Percentiles rank a stretch among this genome's conserved stretches.
These are phyloP conservation scores for Prinia subflava DNA, from an alignment of 2,113 vertebrate species.

Conservation along the genomic window DNA sequence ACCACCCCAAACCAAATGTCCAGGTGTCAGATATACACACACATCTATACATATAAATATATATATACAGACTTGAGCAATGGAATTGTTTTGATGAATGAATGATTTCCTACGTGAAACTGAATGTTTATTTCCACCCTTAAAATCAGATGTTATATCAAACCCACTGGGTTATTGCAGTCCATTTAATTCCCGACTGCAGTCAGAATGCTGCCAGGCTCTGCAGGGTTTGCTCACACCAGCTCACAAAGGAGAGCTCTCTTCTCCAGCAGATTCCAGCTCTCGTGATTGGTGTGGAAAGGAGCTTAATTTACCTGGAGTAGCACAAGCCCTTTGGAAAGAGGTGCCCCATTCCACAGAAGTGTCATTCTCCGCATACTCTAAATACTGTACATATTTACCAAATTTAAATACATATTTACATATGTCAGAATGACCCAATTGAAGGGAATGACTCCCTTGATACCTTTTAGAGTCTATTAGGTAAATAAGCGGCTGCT, in stretches of 20 bases:
- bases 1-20: neutral
- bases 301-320: conserved; percentile 8
- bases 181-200: neutral
- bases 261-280: neutral
- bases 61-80: neutral
- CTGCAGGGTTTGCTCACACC: neutral
- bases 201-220: neutral
- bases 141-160: neutral
- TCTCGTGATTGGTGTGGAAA: neutral
- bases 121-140: neutral
- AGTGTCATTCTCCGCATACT: neutral
- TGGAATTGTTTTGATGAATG: neutral
- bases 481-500: conserved; percentile 54
- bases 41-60: fast-evolving
- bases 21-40: fast-evolving
- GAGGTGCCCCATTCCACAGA: neutral
- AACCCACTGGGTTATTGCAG: neutral
- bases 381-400: conserved; percentile 51
- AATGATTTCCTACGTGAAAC: conserved; percentile 8
- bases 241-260: conserved; percentile 3
- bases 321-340: neutral
- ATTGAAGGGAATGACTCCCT: conserved; percentile 34
- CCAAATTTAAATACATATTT: conserved; percentile 48
- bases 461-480: conserved; percentile 53
- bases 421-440: conserved; percentile 28